Evolutionary conservation across 1,140 invertebrate species (phyloP).

Genomic region (Dendrolimus punctatus): DNA sequence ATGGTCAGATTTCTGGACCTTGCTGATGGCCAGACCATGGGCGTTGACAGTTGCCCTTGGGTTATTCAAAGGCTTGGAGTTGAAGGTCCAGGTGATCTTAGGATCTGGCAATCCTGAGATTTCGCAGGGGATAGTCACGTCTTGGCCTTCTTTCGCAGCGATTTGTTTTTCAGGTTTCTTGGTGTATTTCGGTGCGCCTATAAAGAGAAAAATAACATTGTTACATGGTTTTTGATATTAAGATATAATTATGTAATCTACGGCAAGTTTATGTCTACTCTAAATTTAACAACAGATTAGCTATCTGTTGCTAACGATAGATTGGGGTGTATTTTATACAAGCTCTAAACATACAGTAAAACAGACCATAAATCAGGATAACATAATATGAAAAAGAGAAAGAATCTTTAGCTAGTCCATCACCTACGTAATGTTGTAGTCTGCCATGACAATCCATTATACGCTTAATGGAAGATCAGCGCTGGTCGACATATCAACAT

Average conservation of each 20-base stretch:
- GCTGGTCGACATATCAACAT: too few species aligned
- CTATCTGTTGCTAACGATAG: too few species aligned
- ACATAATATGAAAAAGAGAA: too few species aligned
- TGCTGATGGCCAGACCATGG: conserved; percentile 30
- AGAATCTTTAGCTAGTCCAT: too few species aligned
- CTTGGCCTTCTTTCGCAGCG: conserved; percentile 23
- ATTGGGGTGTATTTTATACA: too few species aligned
- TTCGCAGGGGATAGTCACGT: conserved; percentile 34
- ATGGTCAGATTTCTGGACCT: conserved; percentile 23
- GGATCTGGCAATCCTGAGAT: conserved; percentile 21
- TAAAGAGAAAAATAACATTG: conserved; percentile 4
- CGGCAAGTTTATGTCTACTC: neutral
- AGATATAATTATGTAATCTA: neutral
- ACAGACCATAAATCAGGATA: too few species aligned
- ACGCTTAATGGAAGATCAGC: too few species aligned
- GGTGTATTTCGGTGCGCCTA: conserved; percentile 31
- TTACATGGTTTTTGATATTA: neutral
- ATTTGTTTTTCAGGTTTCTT: conserved; percentile 18
- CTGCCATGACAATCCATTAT: too few species aligned
- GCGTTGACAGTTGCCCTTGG: conserved; percentile 11
- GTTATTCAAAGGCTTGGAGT: conserved; percentile 22
- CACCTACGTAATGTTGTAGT: too few species aligned
- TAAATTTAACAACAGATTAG: too few species aligned
- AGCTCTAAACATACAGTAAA: too few species aligned
- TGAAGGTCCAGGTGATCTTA: conserved; percentile 31